phyloP scores from a whole-genome alignment of 2,113 vertebrate genomes.

The Asarcornis scutulata region DNA sequence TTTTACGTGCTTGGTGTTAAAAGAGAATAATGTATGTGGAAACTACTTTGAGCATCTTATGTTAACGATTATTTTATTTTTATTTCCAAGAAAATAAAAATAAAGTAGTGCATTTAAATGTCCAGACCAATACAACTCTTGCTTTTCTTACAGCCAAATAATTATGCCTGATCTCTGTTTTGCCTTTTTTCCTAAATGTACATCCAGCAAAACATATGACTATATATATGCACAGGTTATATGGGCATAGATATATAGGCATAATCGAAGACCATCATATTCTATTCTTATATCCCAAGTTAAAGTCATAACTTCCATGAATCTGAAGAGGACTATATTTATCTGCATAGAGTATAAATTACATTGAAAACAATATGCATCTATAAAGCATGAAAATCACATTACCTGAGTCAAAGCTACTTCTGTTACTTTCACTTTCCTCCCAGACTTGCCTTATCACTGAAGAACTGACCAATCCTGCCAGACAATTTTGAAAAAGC shows the following conservation, averaged over 20 bases:
- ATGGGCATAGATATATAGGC: not conserved
- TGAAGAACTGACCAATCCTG: not conserved
- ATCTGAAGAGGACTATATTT: not conserved
- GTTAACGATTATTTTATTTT: not conserved
- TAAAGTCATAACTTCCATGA: not conserved
- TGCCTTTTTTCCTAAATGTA: not conserved
- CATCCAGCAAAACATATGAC: not conserved
- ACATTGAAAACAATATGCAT: not conserved
- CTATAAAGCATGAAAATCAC: not conserved
- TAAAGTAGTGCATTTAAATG: not conserved
- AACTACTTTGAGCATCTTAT: not conserved
- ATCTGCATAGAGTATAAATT: not conserved
- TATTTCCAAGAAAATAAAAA: not conserved
- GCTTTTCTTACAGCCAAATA: not conserved
- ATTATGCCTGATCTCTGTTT: not conserved
- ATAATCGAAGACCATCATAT: not conserved
- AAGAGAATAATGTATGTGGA: not conserved
- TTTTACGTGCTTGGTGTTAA: not conserved
- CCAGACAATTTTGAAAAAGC: not conserved
- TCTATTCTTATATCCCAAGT: accelerated
- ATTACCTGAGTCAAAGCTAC: not conserved
- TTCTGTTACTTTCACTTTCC: not conserved
- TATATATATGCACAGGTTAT: not conserved
- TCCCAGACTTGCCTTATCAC: not conserved
- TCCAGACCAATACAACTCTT: not conserved